phyloP scores from a whole-genome alignment of 2,797 vertebrate genomes.

The Myotis vivesi region DNA sequence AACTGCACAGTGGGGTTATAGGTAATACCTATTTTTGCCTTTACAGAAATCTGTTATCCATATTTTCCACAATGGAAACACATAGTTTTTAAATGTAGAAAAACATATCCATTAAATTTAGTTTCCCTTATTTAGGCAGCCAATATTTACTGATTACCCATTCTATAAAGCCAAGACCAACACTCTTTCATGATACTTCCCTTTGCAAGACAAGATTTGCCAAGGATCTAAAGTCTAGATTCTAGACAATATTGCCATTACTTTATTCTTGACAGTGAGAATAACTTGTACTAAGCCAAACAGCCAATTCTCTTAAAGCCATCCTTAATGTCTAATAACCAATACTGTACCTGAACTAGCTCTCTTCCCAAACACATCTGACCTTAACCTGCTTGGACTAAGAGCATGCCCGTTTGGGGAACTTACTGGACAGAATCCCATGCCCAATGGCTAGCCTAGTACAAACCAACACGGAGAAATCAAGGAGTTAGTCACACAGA shows the following conservation, averaged over 20 bases:
- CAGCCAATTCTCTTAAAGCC: background rate
- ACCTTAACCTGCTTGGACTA: background rate
- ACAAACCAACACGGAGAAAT: conserved; percentile 8
- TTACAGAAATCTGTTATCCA: background rate
- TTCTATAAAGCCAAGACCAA: background rate
- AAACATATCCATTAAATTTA: background rate
- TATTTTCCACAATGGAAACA: background rate
- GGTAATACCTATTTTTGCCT: background rate
- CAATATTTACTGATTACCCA: background rate
- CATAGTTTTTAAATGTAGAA: background rate
- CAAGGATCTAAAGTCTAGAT: background rate
- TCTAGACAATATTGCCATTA: background rate
- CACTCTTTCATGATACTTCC: background rate
- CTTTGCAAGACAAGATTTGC: background rate
- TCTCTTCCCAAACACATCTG: background rate
- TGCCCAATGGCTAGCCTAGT: background rate
- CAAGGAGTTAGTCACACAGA: background rate
- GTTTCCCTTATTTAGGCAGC: background rate
- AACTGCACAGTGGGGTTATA: background rate
- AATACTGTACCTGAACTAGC: background rate
- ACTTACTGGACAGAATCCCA: background rate
- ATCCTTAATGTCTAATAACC: background rate
- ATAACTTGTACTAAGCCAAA: background rate
- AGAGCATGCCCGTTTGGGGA: background rate
- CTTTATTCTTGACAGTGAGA: background rate